Conservation (phyloP, 2,888 invertebrate species). For the Lingula anatina region DNA sequence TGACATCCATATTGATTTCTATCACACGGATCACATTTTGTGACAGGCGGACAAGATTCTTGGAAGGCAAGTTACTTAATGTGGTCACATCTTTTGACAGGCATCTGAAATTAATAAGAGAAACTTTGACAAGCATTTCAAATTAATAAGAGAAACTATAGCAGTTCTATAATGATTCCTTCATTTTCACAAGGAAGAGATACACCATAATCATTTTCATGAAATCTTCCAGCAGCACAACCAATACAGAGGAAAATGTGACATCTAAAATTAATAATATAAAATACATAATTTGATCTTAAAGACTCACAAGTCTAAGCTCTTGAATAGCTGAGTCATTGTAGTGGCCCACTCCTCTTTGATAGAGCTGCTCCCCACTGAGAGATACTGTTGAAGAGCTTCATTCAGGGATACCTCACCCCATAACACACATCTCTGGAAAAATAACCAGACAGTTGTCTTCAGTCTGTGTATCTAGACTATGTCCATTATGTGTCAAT, state of each 20-base stretch:
- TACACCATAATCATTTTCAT: too few relatives aligned
- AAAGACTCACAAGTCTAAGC: constrained; percentile 28
- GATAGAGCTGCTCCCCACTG: constrained; percentile 17
- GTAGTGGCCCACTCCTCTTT: constrained; percentile 56
- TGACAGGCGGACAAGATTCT: constrained; percentile 64
- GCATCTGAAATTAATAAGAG: constrained; percentile 15
- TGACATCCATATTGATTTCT: constrained; percentile 70
- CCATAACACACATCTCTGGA: constrained; percentile 59
- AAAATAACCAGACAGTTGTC: too few relatives aligned
- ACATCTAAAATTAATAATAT: too few relatives aligned
- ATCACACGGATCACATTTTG: constrained; percentile 72
- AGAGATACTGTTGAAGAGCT: constrained; percentile 60
- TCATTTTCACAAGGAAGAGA: too few relatives aligned
- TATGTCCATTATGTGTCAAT: too few relatives aligned
- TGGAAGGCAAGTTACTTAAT: constrained; percentile 55
- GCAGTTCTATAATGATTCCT: too few relatives aligned
- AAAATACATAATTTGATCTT: too few relatives aligned
- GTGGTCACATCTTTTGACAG: constrained; percentile 21
- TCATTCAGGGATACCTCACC: constrained; percentile 72
- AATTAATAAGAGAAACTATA: too few relatives aligned
- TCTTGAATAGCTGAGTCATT: constrained; percentile 53
- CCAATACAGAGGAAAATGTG: too few relatives aligned
- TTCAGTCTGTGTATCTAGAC: too few relatives aligned
- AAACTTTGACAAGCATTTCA: too few relatives aligned
- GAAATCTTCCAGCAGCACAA: too few relatives aligned